phyloP scores from a whole-genome alignment of 1,140 invertebrate species.

The Andricus grossulariae region DNA sequence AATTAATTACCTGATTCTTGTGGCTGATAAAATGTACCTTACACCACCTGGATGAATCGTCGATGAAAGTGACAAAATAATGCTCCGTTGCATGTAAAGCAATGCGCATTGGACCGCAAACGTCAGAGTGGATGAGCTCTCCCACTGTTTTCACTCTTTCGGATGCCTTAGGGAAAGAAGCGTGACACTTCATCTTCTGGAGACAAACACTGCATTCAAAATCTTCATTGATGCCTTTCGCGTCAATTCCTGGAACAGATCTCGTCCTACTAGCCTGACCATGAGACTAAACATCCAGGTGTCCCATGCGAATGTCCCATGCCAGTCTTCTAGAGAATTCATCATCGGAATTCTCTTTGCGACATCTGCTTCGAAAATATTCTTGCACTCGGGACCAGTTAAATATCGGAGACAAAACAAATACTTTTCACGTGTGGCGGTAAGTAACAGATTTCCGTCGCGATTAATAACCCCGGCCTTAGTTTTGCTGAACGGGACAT shows the following conservation, averaged over 20 bases:
- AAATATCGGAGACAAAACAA: slow-evolving; percentile 39
- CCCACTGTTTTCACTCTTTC: no score
- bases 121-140: no score
- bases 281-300: slow-evolving; percentile 38
- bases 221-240: slow-evolving; percentile 37
- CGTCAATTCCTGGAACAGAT: slow-evolving; percentile 24
- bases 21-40: slow-evolving; percentile 32
- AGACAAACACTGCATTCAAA: no score
- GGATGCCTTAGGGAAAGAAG: no score
- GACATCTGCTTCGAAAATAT: background rate
- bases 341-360: background rate
- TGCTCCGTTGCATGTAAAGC: no score
- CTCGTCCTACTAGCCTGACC: slow-evolving; percentile 26
- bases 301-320: slow-evolving; percentile 37
- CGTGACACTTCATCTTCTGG: no score
- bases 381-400: slow-evolving; percentile 31
- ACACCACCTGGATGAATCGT: slow-evolving; percentile 50
- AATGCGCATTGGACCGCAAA: no score
- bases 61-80: slow-evolving; percentile 59
- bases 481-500: slow-evolving; percentile 42
- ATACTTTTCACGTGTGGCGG: slow-evolving; percentile 34
- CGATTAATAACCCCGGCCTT: no score
- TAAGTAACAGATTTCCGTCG: slow-evolving; percentile 30
- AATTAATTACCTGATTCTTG: no score
- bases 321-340: slow-evolving; percentile 36